phyloP scores from a whole-genome alignment of 2,888 invertebrate species.

The Melolontha melolontha region DNA sequence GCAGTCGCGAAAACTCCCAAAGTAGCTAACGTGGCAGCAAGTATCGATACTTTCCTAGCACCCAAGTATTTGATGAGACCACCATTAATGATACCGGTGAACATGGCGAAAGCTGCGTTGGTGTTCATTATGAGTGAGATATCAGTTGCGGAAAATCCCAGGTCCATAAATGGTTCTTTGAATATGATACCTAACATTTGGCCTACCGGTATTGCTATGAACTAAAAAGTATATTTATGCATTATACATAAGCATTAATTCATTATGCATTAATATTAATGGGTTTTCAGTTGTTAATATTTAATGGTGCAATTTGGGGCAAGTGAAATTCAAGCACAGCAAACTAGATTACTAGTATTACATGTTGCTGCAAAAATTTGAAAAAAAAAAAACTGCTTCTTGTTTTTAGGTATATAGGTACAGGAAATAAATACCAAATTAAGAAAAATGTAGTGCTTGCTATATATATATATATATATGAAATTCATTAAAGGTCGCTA shows the following conservation, averaged over 20 bases:
- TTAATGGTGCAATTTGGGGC: too few species aligned
- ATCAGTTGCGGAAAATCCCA: constrained; percentile 69
- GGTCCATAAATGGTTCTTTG: constrained; percentile 69
- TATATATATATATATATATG: too few species aligned
- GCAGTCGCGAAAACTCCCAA: constrained; percentile 70
- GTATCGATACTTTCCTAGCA: constrained; percentile 71
- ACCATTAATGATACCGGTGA: constrained; percentile 72
- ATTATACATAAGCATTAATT: constrained; percentile 45
- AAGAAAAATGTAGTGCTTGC: too few species aligned
- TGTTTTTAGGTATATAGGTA: too few species aligned
- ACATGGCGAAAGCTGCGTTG: constrained; percentile 74
- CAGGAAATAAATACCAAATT: too few species aligned
- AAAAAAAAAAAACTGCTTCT: too few species aligned
- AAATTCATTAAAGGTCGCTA: too few species aligned
- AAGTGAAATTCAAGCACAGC: too few species aligned
- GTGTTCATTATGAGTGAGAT: constrained; percentile 71
- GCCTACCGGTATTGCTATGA: constrained; percentile 69
- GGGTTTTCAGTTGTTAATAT: background rate
- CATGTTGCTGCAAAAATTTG: too few species aligned
- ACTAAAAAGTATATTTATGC: constrained; percentile 52
- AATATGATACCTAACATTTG: constrained; percentile 73
- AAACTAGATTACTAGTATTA: too few species aligned
- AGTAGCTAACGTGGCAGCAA: constrained; percentile 68
- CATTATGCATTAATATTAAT: background rate
- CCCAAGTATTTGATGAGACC: constrained; percentile 71